Base-by-base conservation (phyloP, 2,888 invertebrate genomes). In the Sinopyrophorus schimmeli region DNA sequence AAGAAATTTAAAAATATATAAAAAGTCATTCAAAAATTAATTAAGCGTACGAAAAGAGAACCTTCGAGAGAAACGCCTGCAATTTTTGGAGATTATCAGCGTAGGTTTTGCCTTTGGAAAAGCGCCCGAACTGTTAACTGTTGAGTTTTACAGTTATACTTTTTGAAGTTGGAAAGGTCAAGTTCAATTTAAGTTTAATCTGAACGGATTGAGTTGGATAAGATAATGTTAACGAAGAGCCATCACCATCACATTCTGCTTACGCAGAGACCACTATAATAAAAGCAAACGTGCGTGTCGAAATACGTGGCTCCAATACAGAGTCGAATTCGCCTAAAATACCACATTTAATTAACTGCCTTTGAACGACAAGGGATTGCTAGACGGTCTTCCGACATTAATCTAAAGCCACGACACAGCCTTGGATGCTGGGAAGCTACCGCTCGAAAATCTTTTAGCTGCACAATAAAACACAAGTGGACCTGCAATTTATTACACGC, bases 151-250 rank as follows among this genome's bases (percentile, higher is more conserved):
- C n/a, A n/a, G 35, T 21, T 15, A 10, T 23, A 32, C 37, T 37
- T 15, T 48, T 42, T 21, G 9, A n/a, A 20, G 37, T 37, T 17
- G 26, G 15, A 28, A 43, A 49, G 38, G 38, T 49, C 43, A 43
- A 49, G 43, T 39, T 49, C 48, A 49, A 49, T 49, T 43, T 39
- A 27, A 38, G 16, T 16, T 27, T 42, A 42, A 49, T 49, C 43
- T 39, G 16, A 28, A 21, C 18, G 31, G 42, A 49, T 43, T 37
- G 42, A 38, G 31, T 31, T 49, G 18, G 39, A 26, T 39, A 21
- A 30, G 28, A 38, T 48, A 37, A 43, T 42, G 35, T 28, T 7
- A 28, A n/a, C 24, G 24, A 9, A 28, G 23, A 43, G 21, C 15
- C 27, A 21, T 31, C 27, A 30, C 15, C 27, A 21, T 31, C 27